phyloP scores from a whole-genome alignment of 2,797 vertebrate genomes.

The Onychomys arenicola region DNA sequence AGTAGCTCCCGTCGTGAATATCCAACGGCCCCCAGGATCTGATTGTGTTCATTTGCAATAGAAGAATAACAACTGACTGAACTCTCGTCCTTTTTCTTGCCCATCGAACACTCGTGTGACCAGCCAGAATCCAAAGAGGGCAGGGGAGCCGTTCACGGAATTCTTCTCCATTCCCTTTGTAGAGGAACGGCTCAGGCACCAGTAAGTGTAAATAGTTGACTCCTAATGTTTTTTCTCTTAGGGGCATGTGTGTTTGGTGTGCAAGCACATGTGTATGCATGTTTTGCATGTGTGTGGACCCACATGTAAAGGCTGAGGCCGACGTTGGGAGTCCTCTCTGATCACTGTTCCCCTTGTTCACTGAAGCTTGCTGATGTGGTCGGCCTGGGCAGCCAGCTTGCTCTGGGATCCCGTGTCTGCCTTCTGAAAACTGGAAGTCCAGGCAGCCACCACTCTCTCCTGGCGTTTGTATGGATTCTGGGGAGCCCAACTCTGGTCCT shows the following conservation, averaged over 20 bases:
- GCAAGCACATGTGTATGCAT: too few species aligned
- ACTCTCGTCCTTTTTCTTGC: constrained; percentile 69
- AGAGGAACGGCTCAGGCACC: constrained; percentile 89
- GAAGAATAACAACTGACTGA: constrained; percentile 71
- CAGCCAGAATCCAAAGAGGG: constrained; percentile 92
- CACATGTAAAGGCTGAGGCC: not conserved
- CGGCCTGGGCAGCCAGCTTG: not conserved
- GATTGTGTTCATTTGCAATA: constrained; percentile 66
- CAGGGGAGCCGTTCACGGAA: constrained; percentile 85
- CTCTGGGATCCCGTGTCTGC: not conserved
- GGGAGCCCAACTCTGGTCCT: not conserved
- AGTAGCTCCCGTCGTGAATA: constrained; percentile 83
- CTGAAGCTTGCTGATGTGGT: not conserved
- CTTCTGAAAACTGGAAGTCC: not conserved
- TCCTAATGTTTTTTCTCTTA: not conserved
- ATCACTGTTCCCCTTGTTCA: not conserved
- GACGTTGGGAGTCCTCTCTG: too few species aligned
- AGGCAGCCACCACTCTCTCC: not conserved
- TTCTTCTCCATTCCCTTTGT: constrained; percentile 95
- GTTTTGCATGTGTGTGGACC: not conserved
- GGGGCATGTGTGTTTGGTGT: not conserved
- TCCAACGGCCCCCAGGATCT: constrained; percentile 59
- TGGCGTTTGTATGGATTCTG: not conserved
- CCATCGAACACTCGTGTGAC: constrained; percentile 38
- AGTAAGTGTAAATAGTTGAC: constrained; percentile 89